phyloP scores from a whole-genome alignment of 1,140 invertebrate genomes.

The Drosophila erecta region DNA sequence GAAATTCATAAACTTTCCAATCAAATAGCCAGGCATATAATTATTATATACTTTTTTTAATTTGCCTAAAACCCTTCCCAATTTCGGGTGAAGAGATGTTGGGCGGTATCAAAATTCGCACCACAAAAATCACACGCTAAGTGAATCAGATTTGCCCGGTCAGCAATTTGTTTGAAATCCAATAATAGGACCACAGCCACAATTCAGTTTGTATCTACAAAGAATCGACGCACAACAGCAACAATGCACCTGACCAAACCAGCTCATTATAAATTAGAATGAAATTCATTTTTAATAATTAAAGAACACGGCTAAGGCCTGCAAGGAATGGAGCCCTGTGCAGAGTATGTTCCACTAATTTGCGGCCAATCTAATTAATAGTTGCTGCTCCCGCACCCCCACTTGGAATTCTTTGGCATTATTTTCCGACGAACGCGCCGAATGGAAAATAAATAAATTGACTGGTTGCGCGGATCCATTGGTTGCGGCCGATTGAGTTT shows the following conservation, averaged over 20 bases:
- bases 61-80: slow-evolving; percentile 3
- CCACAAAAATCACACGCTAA: slow-evolving; percentile 62
- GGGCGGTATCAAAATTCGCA: slow-evolving; percentile 12
- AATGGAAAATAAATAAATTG: slow-evolving; percentile 70
- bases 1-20: not conserved
- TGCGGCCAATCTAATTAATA: slow-evolving; percentile 78
- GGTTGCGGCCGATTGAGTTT: slow-evolving; percentile 62
- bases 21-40: not conserved
- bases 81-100: not conserved
- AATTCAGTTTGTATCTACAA: slow-evolving; percentile 30
- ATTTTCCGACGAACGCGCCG: slow-evolving; percentile 24
- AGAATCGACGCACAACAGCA: slow-evolving; percentile 19
- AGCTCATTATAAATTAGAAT: slow-evolving; percentile 75
- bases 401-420: slow-evolving; percentile 6
- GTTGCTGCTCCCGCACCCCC: slow-evolving; percentile 28
- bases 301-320: slow-evolving; percentile 4
- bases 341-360: slow-evolving; percentile 67
- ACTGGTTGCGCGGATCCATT: slow-evolving; percentile 55
- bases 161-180: slow-evolving; percentile 34
- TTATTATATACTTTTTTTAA: slow-evolving; percentile 1
- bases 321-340: slow-evolving; percentile 7
- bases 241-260: slow-evolving; percentile 47
- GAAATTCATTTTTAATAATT: slow-evolving; percentile 69
- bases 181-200: slow-evolving; percentile 26
- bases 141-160: slow-evolving; percentile 42